A percentile compares a stretch with the other conserved stretches of the same genome.
Evolutionary conservation across 2,888 invertebrate species (phyloP).

Genomic region (Thumatha senex): DNA sequence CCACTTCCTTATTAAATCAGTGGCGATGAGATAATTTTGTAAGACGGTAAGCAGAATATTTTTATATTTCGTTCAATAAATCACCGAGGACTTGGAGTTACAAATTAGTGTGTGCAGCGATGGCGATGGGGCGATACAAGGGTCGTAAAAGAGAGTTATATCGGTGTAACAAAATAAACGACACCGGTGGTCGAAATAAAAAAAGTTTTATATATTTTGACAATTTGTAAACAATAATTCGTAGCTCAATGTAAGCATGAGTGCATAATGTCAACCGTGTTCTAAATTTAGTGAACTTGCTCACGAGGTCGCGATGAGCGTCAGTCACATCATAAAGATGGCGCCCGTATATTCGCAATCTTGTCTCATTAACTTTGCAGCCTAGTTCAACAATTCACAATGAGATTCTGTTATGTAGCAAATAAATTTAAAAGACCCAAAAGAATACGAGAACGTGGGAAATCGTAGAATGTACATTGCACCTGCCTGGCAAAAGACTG

Average conservation of each 20-base stretch:
- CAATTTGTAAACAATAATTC: slow-evolving; percentile 21
- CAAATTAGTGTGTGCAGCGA: no score
- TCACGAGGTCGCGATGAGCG: slow-evolving; percentile 63
- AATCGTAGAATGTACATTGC: slow-evolving; percentile 45
- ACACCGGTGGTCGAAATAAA: neutral
- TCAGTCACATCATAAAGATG: slow-evolving; percentile 68
- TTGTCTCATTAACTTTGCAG: slow-evolving; percentile 61
- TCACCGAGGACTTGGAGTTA: neutral
- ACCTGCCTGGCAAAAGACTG: slow-evolving; percentile 38
- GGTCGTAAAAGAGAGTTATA: neutral
- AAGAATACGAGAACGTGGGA: slow-evolving; percentile 55
- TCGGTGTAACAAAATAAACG: neutral
- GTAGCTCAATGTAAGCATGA: slow-evolving; percentile 25
- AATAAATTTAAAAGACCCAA: slow-evolving; percentile 58
- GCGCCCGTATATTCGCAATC: slow-evolving; percentile 65
- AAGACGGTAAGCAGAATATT: neutral
- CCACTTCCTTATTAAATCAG: slow-evolving; percentile 5
- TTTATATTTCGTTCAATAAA: neutral
- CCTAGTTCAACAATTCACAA: slow-evolving; percentile 68
- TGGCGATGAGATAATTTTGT: neutral
- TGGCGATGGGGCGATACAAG: neutral
- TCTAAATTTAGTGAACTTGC: slow-evolving; percentile 70
- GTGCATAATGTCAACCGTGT: slow-evolving; percentile 53
- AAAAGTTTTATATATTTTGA: slow-evolving; percentile 6
- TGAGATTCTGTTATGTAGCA: slow-evolving; percentile 53